Base-by-base conservation (phyloP, 2,888 invertebrate species). In the Zygaena filipendulae region DNA sequence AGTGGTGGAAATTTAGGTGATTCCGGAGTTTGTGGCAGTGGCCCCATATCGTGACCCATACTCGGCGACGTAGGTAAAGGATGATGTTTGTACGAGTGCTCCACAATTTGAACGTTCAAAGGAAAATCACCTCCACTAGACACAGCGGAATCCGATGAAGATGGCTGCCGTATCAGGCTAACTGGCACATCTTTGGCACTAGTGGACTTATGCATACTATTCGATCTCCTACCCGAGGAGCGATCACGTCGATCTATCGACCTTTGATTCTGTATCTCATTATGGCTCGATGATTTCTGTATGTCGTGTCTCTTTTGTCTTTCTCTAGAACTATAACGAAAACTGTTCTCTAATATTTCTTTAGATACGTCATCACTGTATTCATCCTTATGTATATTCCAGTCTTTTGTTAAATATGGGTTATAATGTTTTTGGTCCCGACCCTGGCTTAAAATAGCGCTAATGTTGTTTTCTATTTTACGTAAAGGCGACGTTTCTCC, bases 121-220 rank as follows among this genome's bases (percentile, higher is more conserved):
- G 84, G 84, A 50, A 85, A 85, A 47, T 85, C 84, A 11, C 83
- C 84, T 3, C 79, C 72, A 39, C 80, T 80, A 3, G 81, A 81
- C 3, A 80, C 77, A 2, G 80, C 79, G 2, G 81, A 81, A 42
- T 81, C 81, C 3, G 80, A 81, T 1, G 81, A 80, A 9, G 80
- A 79, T 4, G 77, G 74, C 44, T 80, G 80, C 13, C 79, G 72
- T 52, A 82, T 71, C 43, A 84, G 68, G 27, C 82, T 72, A 9
- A 84, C 80, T 12, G 84, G 72, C 77, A 87, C 87, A 52, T 88
- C 88, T 57, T 88, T 88, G 33, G 87, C 87, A 56, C 88, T 88
- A 47, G 87, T 87, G 9, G 88, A 88, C 57, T 88, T 88, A 52
- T 88, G 88, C 59, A 88, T 87, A 42, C 88, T 87, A 47, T 85